phyloP scores from a whole-genome alignment of 1,140 invertebrate genomes.

The Sarcophaga peregrina region DNA sequence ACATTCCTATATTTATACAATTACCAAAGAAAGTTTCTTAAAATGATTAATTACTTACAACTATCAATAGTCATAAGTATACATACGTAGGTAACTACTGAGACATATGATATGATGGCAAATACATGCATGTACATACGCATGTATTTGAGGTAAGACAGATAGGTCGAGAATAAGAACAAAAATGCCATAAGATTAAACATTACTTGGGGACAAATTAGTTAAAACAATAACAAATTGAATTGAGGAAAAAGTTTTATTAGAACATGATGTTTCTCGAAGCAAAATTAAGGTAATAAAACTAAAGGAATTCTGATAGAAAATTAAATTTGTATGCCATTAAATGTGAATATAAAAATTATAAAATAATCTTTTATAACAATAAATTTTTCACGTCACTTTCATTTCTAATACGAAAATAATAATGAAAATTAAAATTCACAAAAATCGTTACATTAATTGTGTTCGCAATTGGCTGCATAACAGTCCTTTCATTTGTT shows the following conservation, averaged over 20 bases:
- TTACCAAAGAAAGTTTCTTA: constrained; percentile 2
- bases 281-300: too few species aligned
- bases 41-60: constrained; percentile 17
- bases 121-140: neutral
- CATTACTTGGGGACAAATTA: neutral
- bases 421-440: too few species aligned
- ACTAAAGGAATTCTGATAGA: neutral
- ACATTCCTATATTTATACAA: neutral
- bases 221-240: neutral
- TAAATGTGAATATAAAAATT: neutral
- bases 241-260: neutral
- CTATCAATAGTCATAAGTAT: neutral
- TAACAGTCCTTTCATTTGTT: too few species aligned
- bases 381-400: too few species aligned
- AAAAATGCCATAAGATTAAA: neutral
- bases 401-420: too few species aligned
- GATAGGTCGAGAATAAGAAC: neutral
- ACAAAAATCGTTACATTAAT: too few species aligned
- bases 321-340: neutral
- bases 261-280: neutral
- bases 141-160: neutral
- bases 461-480: too few species aligned
- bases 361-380: too few species aligned
- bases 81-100: too few species aligned
- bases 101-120: neutral